Base-by-base conservation (phyloP, 2,113 vertebrate genomes). In the Ploceus nigricollis region DNA sequence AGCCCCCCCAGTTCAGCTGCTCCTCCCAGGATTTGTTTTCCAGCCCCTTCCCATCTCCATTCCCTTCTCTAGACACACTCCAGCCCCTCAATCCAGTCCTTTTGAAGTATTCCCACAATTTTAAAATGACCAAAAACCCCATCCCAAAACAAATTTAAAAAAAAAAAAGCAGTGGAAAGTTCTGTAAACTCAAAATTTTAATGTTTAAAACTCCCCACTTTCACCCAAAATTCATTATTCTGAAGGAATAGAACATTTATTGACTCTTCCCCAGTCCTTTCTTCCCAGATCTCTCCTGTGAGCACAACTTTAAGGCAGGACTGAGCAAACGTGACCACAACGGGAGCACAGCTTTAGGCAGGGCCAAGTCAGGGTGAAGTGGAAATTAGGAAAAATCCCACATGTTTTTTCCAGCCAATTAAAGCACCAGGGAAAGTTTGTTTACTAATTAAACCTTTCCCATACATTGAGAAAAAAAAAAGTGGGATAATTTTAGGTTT, bases 241-340 rank as follows among this genome's bases (percentile, higher is more conserved):
- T 60, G 42, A 30, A 66, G 25, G 6, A 39, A 11, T 13, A 10
- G 5, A 66, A 12, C 30, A 30, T 40, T n/a, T 24, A 2, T 35
- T 63, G 66, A 31, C 50, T 53, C 8, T 48, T 87, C 33, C 18
- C 13, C 47, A 17, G 23, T 33, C 40, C 18, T 21, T 25, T 11
- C 45, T 83, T 54, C 66, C 70, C 44, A 80, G 25, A 42, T 80
- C 28, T 78, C 64, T 54, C 44, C 70, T 89, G 53, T 56, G 58
- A 85, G 77, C 33, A 31, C 13, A 23, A 7, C 4, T 40, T 20
- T 19, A 40, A 75, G 91, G 87, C 95, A 89, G 81, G 89, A 89
- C 57, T 14, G 25, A 92, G 91, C 51, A 94, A 80, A 81, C 53
- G 72, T 83, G 60, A 58, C 84, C 83, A 71, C 93, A 96, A 33